Evolutionary conservation across 2,113 vertebrate species (phyloP).

Genomic region (Procapra przewalskii): DNA sequence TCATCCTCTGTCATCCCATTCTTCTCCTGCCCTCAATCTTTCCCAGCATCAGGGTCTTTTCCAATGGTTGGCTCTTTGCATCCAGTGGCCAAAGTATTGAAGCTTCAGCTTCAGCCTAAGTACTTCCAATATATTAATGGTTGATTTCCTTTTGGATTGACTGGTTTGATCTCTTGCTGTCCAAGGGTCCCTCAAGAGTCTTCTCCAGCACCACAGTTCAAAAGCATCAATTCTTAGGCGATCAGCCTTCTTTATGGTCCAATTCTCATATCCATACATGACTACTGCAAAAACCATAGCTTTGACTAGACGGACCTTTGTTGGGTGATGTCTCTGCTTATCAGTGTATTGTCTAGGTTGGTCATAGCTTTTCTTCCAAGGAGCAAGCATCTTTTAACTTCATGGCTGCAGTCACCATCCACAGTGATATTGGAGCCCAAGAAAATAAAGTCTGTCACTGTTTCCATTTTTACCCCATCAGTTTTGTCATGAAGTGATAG

Average conservation of each 20-base stretch:
- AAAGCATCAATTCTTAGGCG: fast-evolving
- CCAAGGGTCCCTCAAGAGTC: not conserved
- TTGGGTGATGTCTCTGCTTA: not conserved
- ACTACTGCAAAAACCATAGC: not conserved
- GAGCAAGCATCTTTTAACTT: not conserved
- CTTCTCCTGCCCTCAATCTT: not conserved
- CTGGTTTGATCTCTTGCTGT: not conserved
- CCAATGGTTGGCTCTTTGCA: not conserved
- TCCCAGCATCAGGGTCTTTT: not conserved
- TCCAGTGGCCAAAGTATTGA: not conserved
- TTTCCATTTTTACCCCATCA: not conserved
- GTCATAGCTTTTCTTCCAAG: not conserved
- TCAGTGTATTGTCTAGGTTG: not conserved
- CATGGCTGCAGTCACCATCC: not conserved
- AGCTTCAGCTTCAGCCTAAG: not conserved
- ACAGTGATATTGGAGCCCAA: not conserved
- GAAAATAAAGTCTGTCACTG: not conserved
- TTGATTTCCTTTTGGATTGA: not conserved
- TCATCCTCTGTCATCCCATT: not conserved
- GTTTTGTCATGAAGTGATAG: not conserved
- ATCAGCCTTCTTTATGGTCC: not conserved
- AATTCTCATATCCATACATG: not conserved
- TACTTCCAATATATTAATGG: not conserved
- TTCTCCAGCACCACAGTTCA: not conserved
- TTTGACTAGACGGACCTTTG: not conserved